Evolutionary conservation across 2,113 vertebrate genomes (phyloP), one percentile per base, ranked within the genome.

Genomic region (Chroicocephalus ridibundus): DNA sequence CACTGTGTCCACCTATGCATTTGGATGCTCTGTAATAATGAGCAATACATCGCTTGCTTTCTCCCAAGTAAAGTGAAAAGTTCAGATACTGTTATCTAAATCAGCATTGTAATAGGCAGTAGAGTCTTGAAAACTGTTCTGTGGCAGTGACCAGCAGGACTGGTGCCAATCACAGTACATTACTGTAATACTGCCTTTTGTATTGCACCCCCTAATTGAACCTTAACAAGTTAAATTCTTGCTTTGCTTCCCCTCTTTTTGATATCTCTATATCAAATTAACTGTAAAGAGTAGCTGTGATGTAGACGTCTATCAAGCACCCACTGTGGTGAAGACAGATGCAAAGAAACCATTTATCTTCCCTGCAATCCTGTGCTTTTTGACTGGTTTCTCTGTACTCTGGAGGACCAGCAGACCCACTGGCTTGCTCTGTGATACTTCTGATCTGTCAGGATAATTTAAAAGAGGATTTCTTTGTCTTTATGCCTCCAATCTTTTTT

Each of bases 231-330:
- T 42, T 57, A 11, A 34, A 5, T 96, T 86, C 72, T 97, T 96
- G 65, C 85, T 96, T 97, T 97, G 32, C 70, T 98, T 96, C 52
- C 76, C 49, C 80, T 94, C n/a, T 87, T 82, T 97, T 95, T 97
- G 90, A 93, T 96, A 93, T 44, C 36, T 91, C 64, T 95, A 58
- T 36, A 36, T 94, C 69, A 88, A 82, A 82, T 84, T 93, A 88
- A 77, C 51, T 86, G 78, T 58, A 92, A 89, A 95, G 74, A 86
- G 86, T 84, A 90, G 82, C 82, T 97, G 61, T 70, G 44, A 95
- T 82, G 74, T 72, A 81, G 89, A 82, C 54, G 62, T 76, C 84
- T 92, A 90, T 94, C 92, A 75, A 88, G 88, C 60, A 83, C 82
- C 49, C 57, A 58, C 77, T 76, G 58, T 71, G 83, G 71, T 74